Evolutionary conservation across 2,888 invertebrate genomes (phyloP), one percentile per base, ranked within the genome.

Genomic region (Lacanobia oleracea): DNA sequence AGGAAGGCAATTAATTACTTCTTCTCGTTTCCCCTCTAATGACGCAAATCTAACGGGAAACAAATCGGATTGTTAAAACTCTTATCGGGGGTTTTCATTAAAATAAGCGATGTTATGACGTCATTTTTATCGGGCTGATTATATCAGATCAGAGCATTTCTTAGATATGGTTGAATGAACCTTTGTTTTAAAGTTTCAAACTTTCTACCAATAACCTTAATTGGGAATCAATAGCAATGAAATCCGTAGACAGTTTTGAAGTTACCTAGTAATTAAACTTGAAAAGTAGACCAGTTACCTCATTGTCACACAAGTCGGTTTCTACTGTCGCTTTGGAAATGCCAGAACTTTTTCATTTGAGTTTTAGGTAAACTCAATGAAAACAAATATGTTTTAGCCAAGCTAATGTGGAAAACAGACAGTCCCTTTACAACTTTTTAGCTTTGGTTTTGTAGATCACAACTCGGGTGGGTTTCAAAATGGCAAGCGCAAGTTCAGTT

Each of bases 131-230:
- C 81, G 8, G 12, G 2, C 14, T 64, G 60, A 64, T 68, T 51
- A 65, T 72, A 43, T 65, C 63, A 27, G 62, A 43, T 65, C 63
- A 27, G 62, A 66, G 50, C 48, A 60, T 18, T 63, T 67, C 61
- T 71, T 48, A 50, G 21, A 67, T 64, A 67, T 61, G 23, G 57
- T 60, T 81, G 63, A 79, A 71, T 67, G 54, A 65, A 71, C 14
- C 33, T 48, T 51, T 63, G 59, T 40, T 65, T 54, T 45, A 63
- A 57, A 74, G 54, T 27, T 68, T 54, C 50, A 23, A 45, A 66
- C n/a, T 61, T 63, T 74, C 33, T 53, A 8, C 12, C 10, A 14
- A 7, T 12, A 43, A 56, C 61, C 37, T 57, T 12, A 16, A 48
- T 40, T 57, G 48, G 27, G 18, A 18, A 43, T 16, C 12, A 48